Conservation (phyloP, 2,113 vertebrate species). For the Chrysemys picta region DNA sequence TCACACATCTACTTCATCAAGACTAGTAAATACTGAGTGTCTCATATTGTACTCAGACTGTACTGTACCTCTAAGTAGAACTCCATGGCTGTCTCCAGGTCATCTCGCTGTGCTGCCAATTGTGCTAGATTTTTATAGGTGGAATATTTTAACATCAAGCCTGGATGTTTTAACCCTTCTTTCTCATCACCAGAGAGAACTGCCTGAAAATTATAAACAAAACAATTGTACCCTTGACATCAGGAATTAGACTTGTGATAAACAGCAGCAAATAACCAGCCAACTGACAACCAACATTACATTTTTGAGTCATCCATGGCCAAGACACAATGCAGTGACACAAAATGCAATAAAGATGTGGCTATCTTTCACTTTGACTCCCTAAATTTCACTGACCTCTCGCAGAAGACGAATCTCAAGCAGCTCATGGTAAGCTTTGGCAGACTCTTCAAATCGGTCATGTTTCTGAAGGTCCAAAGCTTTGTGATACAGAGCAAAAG, state of each 20-base stretch:
- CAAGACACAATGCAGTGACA: background rate
- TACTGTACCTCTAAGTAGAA: slow-evolving; percentile 93
- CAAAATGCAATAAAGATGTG: background rate
- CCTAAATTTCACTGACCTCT: slow-evolving; percentile 84
- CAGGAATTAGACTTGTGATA: background rate
- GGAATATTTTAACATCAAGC: slow-evolving; percentile 97
- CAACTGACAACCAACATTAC: background rate
- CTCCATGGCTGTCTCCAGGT: slow-evolving; percentile 93
- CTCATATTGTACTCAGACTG: background rate
- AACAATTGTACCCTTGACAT: background rate
- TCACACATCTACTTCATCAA: background rate
- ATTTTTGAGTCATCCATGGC: background rate
- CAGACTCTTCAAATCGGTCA: slow-evolving; percentile 94
- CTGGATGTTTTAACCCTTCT: slow-evolving; percentile 94
- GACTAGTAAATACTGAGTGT: background rate
- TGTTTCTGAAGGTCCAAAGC: slow-evolving; percentile 98
- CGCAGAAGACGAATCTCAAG: slow-evolving; percentile 93
- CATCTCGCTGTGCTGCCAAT: slow-evolving; percentile 87
- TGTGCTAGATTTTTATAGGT: slow-evolving; percentile 97
- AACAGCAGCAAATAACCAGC: background rate
- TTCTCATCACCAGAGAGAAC: slow-evolving; percentile 91
- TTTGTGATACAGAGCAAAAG: slow-evolving; percentile 96
- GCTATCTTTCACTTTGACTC: background rate
- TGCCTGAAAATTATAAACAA: slow-evolving; percentile 78
- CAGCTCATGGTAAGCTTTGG: slow-evolving; percentile 94